phyloP scores from a whole-genome alignment of 2,113 vertebrate species.

The Pseudorhombus dupliciocellatus region DNA sequence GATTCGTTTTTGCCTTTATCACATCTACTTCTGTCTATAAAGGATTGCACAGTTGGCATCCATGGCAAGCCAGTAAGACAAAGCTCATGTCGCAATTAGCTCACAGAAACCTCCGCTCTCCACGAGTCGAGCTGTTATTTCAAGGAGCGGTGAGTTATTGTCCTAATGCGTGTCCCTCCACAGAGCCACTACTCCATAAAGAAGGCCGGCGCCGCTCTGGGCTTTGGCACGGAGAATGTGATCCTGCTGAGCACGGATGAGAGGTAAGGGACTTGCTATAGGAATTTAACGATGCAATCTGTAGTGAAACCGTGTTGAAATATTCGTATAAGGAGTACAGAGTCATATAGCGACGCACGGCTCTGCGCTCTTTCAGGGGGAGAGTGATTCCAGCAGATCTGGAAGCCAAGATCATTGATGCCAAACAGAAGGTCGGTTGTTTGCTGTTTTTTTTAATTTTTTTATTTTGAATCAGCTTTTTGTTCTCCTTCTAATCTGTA shows the following conservation, averaged over 20 bases:
- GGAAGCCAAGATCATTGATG: conserved; percentile 94
- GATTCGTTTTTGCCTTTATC: conserved; percentile 17
- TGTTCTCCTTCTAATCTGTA: background rate
- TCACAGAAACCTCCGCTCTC: background rate
- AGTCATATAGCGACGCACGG: background rate
- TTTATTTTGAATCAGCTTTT: background rate
- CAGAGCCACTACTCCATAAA: conserved; percentile 99
- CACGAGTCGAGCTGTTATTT: background rate
- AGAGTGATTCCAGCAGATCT: conserved; percentile 97
- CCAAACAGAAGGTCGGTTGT: conserved; percentile 90
- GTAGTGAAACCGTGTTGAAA: background rate
- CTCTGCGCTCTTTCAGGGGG: conserved; percentile 84
- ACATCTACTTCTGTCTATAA: conserved; percentile 18
- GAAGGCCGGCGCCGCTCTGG: conserved; percentile 95
- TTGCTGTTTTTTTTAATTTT: background rate
- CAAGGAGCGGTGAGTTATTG: background rate
- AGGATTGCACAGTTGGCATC: conserved; percentile 6
- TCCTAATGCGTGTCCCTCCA: conserved; percentile 45
- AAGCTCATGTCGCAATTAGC: conserved; percentile 6
- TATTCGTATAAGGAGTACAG: background rate
- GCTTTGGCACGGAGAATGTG: conserved; percentile 96
- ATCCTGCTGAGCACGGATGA: conserved; percentile 95
- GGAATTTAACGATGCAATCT: background rate
- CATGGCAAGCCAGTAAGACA: background rate
- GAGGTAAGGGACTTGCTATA: conserved; percentile 77